Base-by-base conservation (phyloP, 2,113 vertebrate genomes). In the Triplophysa dalaica region DNA sequence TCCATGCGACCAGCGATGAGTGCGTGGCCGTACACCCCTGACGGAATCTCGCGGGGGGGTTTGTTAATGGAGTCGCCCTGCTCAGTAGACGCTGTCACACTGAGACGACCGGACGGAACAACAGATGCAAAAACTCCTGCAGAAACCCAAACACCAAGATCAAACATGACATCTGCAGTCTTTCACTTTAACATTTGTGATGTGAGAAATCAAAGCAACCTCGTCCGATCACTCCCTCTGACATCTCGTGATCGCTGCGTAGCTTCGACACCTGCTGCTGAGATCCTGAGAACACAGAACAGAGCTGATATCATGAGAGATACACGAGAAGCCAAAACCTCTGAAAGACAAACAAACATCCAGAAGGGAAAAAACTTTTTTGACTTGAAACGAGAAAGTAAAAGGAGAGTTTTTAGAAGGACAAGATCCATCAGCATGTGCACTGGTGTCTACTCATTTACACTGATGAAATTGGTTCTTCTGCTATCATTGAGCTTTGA, bases 141-240 rank as follows among this genome's bases (percentile, higher is more conserved):
- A 91, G 22, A 41, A 17, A 75, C 2, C 2, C 58, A 14, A 45
- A 5, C 16, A 26, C 4, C 12, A 75, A 73, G 29, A 21, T 0
- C 19, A 16, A 16, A 29, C 29, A 11, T 41, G 70, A 74, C 29
- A 56, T 17, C 17, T 7, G 24, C 22, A 9, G 54, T 1, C 13
- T 3, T 17, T 19, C 1, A 43, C 14, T 62, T 19, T 58, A 43
- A 4, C 56, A 6, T 13, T 45, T 1, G 19, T 29, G 3, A 41
- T 24, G 56, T 62, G 6, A 11, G 45, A 12, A 19, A 75, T 14
- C 21, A 3, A 52, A 60, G 88, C 82, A 65, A 97, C 96, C 96
- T 96, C 92, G 95, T 81, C 94, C 96, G 85, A 95, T 84, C 80
- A 96, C 85, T 60, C 94, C 95, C 76, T 95, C 95, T 75, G 93